A percentile compares a stretch with the other conserved stretches of the same genome.
These are phyloP conservation scores for Netelia melanura DNA, from an alignment of 2,888 invertebrate species.

Conservation along the genomic window DNA sequence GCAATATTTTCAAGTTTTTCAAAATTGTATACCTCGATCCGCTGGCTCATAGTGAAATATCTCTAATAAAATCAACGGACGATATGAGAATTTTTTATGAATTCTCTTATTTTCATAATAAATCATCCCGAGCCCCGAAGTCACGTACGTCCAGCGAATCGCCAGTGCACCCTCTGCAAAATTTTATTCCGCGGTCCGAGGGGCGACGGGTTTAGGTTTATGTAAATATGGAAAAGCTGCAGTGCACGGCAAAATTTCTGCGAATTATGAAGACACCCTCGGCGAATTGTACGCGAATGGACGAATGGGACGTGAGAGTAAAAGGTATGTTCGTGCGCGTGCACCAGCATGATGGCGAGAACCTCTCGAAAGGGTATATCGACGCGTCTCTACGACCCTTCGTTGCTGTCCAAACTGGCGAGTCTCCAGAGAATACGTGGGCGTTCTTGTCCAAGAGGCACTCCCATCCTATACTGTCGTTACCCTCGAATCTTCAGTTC, in stretches of 20 bases:
- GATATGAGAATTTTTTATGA: constrained; percentile 21
- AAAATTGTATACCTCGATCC: background rate
- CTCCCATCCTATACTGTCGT: background rate
- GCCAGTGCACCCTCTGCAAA: constrained; percentile 39
- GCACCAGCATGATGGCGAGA: background rate
- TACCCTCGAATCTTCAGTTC: background rate
- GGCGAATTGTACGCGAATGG: constrained; percentile 36
- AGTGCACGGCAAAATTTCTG: constrained; percentile 45
- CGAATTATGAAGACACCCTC: constrained; percentile 49
- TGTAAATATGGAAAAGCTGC: constrained; percentile 55
- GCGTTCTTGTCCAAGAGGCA: constrained; percentile 11
- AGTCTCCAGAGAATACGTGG: background rate
- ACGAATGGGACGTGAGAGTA: constrained; percentile 18
- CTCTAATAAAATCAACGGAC: background rate
- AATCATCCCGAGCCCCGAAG: constrained; percentile 11
- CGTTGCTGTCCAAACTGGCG: background rate
- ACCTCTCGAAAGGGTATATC: constrained; percentile 28
- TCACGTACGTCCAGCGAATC: constrained; percentile 20
- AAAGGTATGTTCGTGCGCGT: background rate
- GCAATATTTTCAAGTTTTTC: background rate
- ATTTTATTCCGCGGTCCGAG: constrained; percentile 36
- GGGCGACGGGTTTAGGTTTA: constrained; percentile 34
- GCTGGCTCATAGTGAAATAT: background rate
- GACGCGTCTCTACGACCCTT: background rate
- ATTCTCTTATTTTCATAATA: constrained; percentile 52